Conservation (phyloP, 2,888 invertebrate genomes). For the Drosophila bunnanda region DNA sequence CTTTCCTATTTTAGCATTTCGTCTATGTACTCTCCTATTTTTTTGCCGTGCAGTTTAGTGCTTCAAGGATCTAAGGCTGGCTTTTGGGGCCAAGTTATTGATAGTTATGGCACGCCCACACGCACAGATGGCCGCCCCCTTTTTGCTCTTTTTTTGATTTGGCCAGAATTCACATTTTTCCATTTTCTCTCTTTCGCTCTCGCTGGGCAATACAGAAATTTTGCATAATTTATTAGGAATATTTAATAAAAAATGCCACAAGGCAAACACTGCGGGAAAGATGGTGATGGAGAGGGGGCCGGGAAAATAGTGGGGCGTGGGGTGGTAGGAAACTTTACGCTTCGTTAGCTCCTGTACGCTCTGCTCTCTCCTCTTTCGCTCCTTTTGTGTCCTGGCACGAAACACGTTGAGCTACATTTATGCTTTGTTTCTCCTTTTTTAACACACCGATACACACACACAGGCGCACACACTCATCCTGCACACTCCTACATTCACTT, state of each 20-base stretch:
- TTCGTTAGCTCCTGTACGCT: slow-evolving; percentile 74
- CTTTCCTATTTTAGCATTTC: neutral
- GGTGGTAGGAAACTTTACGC: slow-evolving; percentile 78
- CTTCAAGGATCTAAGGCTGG: slow-evolving; percentile 29
- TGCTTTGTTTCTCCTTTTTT: slow-evolving; percentile 63
- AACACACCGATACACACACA: slow-evolving; percentile 25
- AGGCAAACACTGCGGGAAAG: slow-evolving; percentile 62
- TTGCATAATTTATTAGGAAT: slow-evolving; percentile 80
- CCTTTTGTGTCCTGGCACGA: slow-evolving; percentile 55
- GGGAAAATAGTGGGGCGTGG: slow-evolving; percentile 25
- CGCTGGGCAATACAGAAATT: slow-evolving; percentile 66
- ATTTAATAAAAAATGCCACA: slow-evolving; percentile 78
- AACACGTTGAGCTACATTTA: slow-evolving; percentile 74
- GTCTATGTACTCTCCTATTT: neutral
- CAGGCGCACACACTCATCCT: neutral
- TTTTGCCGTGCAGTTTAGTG: neutral
- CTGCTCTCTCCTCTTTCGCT: slow-evolving; percentile 2
- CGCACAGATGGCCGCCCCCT: slow-evolving; percentile 55
- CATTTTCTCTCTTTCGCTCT: slow-evolving; percentile 6
- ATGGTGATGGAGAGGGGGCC: neutral
- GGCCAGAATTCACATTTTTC: slow-evolving; percentile 48
- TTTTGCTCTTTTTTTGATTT: slow-evolving; percentile 59
- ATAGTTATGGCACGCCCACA: slow-evolving; percentile 72
- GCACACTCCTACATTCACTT: slow-evolving; percentile 48
- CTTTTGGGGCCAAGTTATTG: slow-evolving; percentile 65